Evolutionary conservation across 2,797 vertebrate genomes (phyloP), one percentile per base, ranked within the genome.

Genomic region (Parauchenoglanis punctatus): DNA sequence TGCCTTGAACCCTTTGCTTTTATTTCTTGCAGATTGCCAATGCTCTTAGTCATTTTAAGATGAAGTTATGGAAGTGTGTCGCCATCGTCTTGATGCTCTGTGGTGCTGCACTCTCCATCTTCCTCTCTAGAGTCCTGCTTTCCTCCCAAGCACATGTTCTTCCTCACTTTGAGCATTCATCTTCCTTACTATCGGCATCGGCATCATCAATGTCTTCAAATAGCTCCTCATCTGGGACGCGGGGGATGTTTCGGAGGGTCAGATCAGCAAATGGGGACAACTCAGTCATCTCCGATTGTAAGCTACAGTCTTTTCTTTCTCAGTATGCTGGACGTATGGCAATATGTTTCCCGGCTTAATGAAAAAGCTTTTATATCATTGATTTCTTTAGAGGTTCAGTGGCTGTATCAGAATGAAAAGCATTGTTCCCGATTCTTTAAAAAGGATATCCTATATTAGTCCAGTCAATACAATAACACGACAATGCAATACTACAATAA

Each of bases 41-140:
- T 96, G 96, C 92, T 91, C 95, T 91, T 94, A 94, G 89, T 94
- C 91, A 95, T 94, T 95, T 93, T 95, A 97, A 95, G 94, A 97
- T 97, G 97, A 97, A 95, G 96, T 94, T 97, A 96, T 97, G 97
- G 97, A 97, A 96, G 95, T 94, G 93, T 87, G 96, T 94, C 85
- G 95, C 94, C 95, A 92, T 97, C 86, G 94, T 94, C 94, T 96
- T 96, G 88, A 95, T 96, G 93, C 93, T 97, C 93, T 95, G 96
- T 93, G 96, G 96, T 90, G 96, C 96, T 87, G 85, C 96, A 91
- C 95, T 97, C 82, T 96, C 95, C 91, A 83, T 96, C 92, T 95
- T 97, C 92, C 91, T 97, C 94, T 96, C 94, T 93, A 96, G 94
- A 91, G 94, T 94, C 88, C 92, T 95, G 88, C 87, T 95, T 91